Evolutionary conservation across 92 coral and sea anemone species (phyloP), one percentile per base, ranked within the genome.

Genomic region (Desmophyllum pertusum): DNA sequence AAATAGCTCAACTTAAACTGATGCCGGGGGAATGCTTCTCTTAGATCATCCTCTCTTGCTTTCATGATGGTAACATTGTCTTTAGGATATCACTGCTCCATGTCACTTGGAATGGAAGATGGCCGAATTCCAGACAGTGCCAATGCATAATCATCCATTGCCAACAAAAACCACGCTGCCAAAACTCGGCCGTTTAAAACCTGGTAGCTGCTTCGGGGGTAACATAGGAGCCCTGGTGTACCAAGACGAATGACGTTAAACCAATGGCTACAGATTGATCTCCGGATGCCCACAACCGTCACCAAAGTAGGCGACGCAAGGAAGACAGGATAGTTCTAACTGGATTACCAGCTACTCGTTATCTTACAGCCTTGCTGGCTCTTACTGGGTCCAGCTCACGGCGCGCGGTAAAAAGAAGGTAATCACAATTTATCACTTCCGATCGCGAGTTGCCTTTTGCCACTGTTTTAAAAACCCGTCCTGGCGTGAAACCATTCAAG

Each of bases 241-340:
- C 27, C 14, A n/a, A 1, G 30, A 57, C 64, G 9, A 6, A 31
- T 25, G 65, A 59, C 17, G 33, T 17, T 10, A 13, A n/a, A 59
- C 27, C 65, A 59, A 23, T 59, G 65, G 65, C 15, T 59, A 59
- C 65, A 59, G 65, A 59, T 59, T 59, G 65, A 59, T 59, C 65
- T 59, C 15, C 35, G n/a, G 23, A 59, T 31, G 33, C 15, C 80
- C 36, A 59, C 65, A 59, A 59, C 65, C 27, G 65, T 59, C 0
- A 59, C 65, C 35, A 59, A 59, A 59, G 65, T 59, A 13, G 31
- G 65, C 35, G 15, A 59, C 65, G 27, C 65, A 59, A 25, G 65
- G 65, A 10, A 59, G 65, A 59, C 65, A 59, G 3, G 65, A 59
- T 6, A 0, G 0, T 59, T 1, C n/a, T 27, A 14, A 59, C 9